phyloP scores from a whole-genome alignment of 2,797 vertebrate genomes.

The Acrossocheilus wenchowensis region DNA sequence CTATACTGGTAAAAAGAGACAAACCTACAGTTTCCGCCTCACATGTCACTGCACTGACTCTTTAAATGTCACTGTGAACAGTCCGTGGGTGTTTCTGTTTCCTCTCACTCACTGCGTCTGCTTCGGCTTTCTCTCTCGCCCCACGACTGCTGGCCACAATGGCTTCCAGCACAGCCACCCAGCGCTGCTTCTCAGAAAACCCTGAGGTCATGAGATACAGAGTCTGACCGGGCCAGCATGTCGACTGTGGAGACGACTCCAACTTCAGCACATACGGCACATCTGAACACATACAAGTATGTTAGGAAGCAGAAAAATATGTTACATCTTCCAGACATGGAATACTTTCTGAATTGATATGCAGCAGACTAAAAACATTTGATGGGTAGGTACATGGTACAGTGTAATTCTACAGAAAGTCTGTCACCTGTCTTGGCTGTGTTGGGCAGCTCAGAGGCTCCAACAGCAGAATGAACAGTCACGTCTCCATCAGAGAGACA shows the following conservation, averaged over 20 bases:
- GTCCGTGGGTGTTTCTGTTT: slow-evolving; percentile 25
- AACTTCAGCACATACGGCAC: slow-evolving; percentile 95
- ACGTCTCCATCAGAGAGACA: slow-evolving; percentile 95
- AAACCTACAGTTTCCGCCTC: background rate
- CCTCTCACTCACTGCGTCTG: slow-evolving; percentile 92
- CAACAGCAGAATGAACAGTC: slow-evolving; percentile 93
- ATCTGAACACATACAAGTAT: slow-evolving; percentile 75
- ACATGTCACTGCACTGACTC: background rate
- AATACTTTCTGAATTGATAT: background rate
- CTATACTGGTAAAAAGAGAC: background rate
- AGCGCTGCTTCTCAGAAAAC: slow-evolving; percentile 98
- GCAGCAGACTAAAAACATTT: background rate
- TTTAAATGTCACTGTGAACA: background rate
- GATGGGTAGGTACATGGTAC: background rate
- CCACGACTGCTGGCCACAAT: slow-evolving; percentile 91
- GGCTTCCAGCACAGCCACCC: slow-evolving; percentile 95
- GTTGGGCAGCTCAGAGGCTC: slow-evolving; percentile 92
- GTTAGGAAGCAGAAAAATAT: background rate
- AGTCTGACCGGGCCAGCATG: slow-evolving; percentile 95
- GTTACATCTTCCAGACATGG: background rate
- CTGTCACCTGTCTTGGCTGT: slow-evolving; percentile 93
- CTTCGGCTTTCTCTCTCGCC: slow-evolving; percentile 95
- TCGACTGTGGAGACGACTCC: slow-evolving; percentile 91
- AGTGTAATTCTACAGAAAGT: background rate
- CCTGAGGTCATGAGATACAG: slow-evolving; percentile 95